Evolutionary conservation across 2,888 invertebrate species (phyloP), one percentile per base, ranked within the genome.

Genomic region (Drosophila neonasuta): DNA sequence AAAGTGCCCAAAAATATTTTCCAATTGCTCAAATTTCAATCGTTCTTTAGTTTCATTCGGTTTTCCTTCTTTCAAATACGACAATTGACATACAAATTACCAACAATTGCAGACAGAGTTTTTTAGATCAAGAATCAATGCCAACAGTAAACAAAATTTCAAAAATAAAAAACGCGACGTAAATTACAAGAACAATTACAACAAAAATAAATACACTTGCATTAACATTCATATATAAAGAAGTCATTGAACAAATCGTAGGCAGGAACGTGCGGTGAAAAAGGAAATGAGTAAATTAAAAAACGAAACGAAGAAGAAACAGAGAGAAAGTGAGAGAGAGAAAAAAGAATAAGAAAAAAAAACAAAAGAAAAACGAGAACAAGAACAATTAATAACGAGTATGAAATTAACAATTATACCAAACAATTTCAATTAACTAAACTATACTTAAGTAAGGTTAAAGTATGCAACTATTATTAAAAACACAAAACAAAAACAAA

Each of bases 191-290:
- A 84, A 81, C 52, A 70, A 76, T 60, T 68, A 80, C 80, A 80
- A 83, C 59, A 74, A 78, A 74, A 71, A 71, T 67, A 78, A 69
- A 69, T 82, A 74, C 74, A 74, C 77, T 55, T 65, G 57, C 74
- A 66, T 76, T 68, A 79, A 75, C 59, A 84, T 78, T 75, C 72
- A 75, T 78, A 76, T 68, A 71, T 67, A 72, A 77, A 64, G 76
- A 89, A 80, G 83, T 86, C 87, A 87, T 86, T 87, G 88, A 88
- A 88, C 87, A 89, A 90, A 90, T 86, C 89, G 88, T 90, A 90
- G 90, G 90, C 90, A 90, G 90, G 90, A 89, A 90, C 90, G 90
- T 90, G 90, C 90, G 90, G 90, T 89, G 90, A 88, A 88, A 85
- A 84, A 71, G 73, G 68, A 78, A 66, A 78, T 70, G 51, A 69